Base-by-base conservation (phyloP, 2,797 vertebrate species). In the Scleropages formosus region DNA sequence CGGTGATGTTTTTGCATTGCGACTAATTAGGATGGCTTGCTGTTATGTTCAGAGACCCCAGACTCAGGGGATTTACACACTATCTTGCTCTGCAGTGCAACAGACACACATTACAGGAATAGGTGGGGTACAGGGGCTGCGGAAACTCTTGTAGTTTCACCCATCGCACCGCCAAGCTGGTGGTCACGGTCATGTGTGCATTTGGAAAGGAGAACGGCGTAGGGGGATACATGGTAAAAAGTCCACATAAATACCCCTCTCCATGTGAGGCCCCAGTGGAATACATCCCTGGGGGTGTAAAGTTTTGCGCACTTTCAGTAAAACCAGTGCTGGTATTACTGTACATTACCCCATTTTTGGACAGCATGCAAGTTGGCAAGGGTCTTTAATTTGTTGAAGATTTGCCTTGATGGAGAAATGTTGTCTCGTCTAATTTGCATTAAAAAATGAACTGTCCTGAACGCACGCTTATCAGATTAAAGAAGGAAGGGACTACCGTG, bases 391-490 rank as follows among this genome's bases (percentile, higher is more conserved):
- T 0, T 22, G 16, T 47, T 68, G 66, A 51, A 49, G 49, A 49
- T 47, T 22, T n/a, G 0, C 12, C n/a, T 49, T 8, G 7, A 69
- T 51, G 15, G 66, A 44, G 66, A 69, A 69, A 49, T 69, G 47
- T 49, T 69, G 39, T 13, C 8, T 26, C 46, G 20, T 47, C n/a
- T 49, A 18, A 51, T 68, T 68, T 68, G 22, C 46, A 49, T 20
- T 44, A 68, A 49, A 24, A 47, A 20, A 51, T 51, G 68, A 47
- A 24, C 22, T 51, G 26, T 46, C 65, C 44, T 7, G 18, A 46
- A 10, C 65, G 47, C 13, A 49, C 49, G n/a, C 20, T 69, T 69
- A 69, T 69, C 66, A 47, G 66, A 69, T 9, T 2, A 56, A 56
- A 56, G 18, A 56, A 12, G 53, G 18, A 56, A 18, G 2, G 18